These are phyloP conservation scores for Dione vanillae DNA, from an alignment of 2,888 invertebrate genomes.

Conservation along the genomic window DNA sequence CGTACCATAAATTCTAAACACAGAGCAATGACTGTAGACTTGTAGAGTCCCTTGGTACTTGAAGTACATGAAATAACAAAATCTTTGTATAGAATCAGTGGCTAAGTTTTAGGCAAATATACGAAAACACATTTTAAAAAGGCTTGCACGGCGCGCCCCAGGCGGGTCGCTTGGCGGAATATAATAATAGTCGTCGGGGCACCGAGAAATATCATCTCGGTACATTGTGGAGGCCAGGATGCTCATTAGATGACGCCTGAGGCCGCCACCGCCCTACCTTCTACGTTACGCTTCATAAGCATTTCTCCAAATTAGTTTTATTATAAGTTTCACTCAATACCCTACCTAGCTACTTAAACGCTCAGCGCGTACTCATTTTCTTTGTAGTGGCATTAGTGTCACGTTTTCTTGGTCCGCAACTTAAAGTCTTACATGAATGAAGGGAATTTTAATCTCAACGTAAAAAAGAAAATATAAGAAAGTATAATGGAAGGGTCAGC, in stretches of 20 bases:
- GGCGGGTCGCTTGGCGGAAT: conserved; percentile 70
- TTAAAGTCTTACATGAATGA: conserved; percentile 21
- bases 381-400: conserved; percentile 32
- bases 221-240: conserved; percentile 82
- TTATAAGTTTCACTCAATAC: conserved; percentile 50
- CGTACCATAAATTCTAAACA: too few species aligned
- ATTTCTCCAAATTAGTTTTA: conserved; percentile 52
- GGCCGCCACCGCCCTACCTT: conserved; percentile 57
- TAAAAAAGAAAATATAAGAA: conserved; percentile 20
- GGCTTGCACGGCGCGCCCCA: conserved; percentile 67
- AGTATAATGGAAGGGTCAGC: conserved; percentile 16
- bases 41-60: conserved; percentile 2
- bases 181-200: conserved; percentile 79
- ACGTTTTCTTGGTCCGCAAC: conserved; percentile 23
- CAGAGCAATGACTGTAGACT: too few species aligned
- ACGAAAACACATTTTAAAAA: conserved; percentile 73
- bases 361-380: conserved; percentile 29
- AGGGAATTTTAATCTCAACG: conserved; percentile 25
- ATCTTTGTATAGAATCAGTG: conserved; percentile 61
- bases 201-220: conserved; percentile 77
- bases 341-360: conserved; percentile 47
- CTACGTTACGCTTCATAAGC: conserved; percentile 48
- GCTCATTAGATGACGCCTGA: conserved; percentile 81
- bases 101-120: conserved; percentile 61
- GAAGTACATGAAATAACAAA: conserved; percentile 24